Evolutionary conservation across 2,888 invertebrate species (phyloP).

Genomic region (Rhamnusium bicolor): DNA sequence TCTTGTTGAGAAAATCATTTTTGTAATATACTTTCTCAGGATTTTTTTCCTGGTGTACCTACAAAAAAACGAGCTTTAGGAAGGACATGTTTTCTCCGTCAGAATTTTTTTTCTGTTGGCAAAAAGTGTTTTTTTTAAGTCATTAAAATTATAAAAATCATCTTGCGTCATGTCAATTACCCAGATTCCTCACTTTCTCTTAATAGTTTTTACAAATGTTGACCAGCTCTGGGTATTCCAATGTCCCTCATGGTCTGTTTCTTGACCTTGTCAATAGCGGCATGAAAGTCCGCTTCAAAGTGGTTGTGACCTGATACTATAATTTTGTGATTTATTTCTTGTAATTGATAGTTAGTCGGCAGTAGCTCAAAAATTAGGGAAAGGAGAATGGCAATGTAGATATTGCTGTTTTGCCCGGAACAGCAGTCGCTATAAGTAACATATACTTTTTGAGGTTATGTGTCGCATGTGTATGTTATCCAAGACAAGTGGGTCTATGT

Average conservation of each 20-base stretch:
- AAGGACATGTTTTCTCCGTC: not conserved
- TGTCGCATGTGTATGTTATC: too few species aligned
- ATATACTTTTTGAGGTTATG: too few species aligned
- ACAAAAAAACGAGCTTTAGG: not conserved
- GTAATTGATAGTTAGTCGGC: too few species aligned
- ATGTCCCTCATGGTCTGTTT: conserved; percentile 14
- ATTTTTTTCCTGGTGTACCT: not conserved
- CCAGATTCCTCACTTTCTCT: not conserved
- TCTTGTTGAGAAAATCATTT: not conserved
- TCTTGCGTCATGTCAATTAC: not conserved
- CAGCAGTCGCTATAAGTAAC: conserved; percentile 28
- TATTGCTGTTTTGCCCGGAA: conserved; percentile 27
- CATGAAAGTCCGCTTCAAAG: conserved; percentile 12
- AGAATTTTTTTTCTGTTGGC: not conserved
- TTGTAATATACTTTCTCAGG: not conserved
- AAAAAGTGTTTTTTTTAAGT: not conserved
- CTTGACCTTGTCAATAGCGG: conserved; percentile 5
- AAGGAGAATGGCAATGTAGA: conserved; percentile 11
- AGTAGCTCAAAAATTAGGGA: too few species aligned
- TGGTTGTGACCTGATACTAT: conserved; percentile 13
- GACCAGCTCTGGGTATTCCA: conserved; percentile 12
- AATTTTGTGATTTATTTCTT: conserved; percentile 23
- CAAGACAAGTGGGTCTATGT: too few species aligned
- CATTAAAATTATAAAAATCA: conserved; percentile 24
- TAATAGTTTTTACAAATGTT: not conserved